Percentiles rank a stretch among this genome's conserved stretches.
These are phyloP conservation scores for Cryptus armator DNA, from an alignment of 2,888 invertebrate species.

Conservation along the genomic window DNA sequence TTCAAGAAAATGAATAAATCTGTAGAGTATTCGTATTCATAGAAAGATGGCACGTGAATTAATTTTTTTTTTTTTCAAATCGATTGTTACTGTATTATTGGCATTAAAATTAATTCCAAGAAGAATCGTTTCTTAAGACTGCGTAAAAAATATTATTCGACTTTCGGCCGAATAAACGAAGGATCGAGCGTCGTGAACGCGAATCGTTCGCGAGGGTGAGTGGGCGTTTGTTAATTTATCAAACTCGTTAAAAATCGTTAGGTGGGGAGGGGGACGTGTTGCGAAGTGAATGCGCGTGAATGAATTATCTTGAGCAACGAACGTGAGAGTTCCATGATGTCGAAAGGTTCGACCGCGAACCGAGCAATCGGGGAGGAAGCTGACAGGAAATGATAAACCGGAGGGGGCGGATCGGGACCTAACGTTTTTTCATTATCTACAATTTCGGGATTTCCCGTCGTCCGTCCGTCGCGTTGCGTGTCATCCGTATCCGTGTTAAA, in stretches of 20 bases:
- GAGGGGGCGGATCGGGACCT: slow-evolving; percentile 11
- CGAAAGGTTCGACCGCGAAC: slow-evolving; percentile 37
- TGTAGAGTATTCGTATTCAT: too few species aligned
- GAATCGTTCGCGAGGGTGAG: slow-evolving; percentile 23
- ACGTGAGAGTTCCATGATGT: slow-evolving; percentile 45
- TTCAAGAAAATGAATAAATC: too few species aligned
- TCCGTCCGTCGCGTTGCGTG: slow-evolving; percentile 25
- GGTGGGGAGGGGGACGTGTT: slow-evolving; percentile 22
- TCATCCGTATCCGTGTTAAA: background rate
- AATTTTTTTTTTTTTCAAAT: background rate
- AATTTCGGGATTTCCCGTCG: slow-evolving; percentile 59
- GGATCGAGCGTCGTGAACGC: slow-evolving; percentile 10
- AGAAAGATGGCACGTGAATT: too few species aligned
- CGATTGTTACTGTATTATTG: background rate
- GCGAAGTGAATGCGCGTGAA: slow-evolving; percentile 45
- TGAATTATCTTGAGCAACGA: slow-evolving; percentile 57
- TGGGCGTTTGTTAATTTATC: slow-evolving; percentile 1
- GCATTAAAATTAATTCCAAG: background rate
- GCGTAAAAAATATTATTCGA: background rate
- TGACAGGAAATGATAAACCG: slow-evolving; percentile 51
- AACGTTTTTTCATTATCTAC: slow-evolving; percentile 51
- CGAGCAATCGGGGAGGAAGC: slow-evolving; percentile 41
- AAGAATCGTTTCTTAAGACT: background rate
- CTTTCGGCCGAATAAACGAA: slow-evolving; percentile 21
- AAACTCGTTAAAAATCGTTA: slow-evolving; percentile 59